Conservation (phyloP, 2,797 vertebrate species). For the Anniella stebbinsi region DNA sequence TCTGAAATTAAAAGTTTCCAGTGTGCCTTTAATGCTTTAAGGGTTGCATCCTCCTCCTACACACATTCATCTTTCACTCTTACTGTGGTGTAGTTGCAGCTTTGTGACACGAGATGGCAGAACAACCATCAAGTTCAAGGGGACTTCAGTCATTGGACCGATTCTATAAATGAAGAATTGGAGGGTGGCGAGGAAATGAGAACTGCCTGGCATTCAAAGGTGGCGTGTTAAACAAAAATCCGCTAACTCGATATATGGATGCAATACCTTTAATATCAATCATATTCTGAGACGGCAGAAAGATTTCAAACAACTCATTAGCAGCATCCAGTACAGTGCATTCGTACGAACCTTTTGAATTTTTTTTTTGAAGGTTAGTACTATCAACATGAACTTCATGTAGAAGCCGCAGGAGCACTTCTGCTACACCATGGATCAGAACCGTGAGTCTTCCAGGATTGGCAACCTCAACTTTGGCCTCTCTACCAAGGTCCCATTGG, state of each 20-base stretch:
- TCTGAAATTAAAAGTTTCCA: background rate
- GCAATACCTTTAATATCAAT: background rate
- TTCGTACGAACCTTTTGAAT: slow-evolving; percentile 40
- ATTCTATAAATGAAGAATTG: background rate
- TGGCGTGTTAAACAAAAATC: background rate
- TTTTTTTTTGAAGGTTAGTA: slow-evolving; percentile 62
- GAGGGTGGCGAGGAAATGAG: background rate
- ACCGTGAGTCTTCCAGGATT: background rate
- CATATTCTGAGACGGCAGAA: slow-evolving; percentile 4
- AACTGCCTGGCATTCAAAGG: background rate
- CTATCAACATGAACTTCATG: slow-evolving; percentile 69
- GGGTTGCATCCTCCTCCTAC: background rate
- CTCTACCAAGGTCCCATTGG: background rate
- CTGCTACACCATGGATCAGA: background rate
- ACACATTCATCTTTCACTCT: background rate
- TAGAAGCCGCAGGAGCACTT: slow-evolving; percentile 37
- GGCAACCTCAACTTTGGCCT: background rate
- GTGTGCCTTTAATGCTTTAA: background rate
- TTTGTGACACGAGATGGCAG: slow-evolving; percentile 78
- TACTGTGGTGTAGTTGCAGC: slow-evolving; percentile 42
- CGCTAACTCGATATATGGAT: background rate
- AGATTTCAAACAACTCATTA: slow-evolving; percentile 8
- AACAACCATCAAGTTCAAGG: slow-evolving; percentile 62
- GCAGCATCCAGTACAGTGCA: slow-evolving; percentile 2
- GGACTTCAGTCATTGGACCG: background rate